Evolutionary conservation across 2,113 vertebrate species (phyloP).

Genomic region (Grammomys dolichurus): DNA sequence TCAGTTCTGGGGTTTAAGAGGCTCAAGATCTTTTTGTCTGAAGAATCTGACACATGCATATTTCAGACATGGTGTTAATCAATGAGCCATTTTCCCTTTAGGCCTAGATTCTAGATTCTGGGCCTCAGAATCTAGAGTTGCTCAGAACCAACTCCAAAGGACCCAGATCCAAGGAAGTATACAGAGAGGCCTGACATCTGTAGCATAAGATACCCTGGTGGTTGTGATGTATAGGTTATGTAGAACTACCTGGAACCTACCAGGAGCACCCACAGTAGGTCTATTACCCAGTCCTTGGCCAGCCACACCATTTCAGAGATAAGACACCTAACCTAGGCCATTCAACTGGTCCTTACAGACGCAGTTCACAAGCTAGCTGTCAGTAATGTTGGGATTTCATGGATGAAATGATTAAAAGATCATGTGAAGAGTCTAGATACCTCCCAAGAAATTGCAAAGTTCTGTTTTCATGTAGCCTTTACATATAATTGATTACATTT

Average conservation of each 20-base stretch:
- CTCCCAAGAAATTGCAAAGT: not conserved
- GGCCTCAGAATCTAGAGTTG: not conserved
- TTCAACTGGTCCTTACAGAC: too few species aligned
- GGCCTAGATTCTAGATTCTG: too few species aligned
- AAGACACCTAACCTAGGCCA: accelerated
- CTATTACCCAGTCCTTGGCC: not conserved
- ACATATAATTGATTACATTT: not conserved
- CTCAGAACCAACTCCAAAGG: not conserved
- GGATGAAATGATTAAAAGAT: not conserved
- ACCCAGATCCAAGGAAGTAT: not conserved
- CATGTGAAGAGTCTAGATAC: accelerated
- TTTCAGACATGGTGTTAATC: not conserved
- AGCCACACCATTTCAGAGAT: not conserved
- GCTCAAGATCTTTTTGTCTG: not conserved
- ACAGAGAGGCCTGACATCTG: too few species aligned
- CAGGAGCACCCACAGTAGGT: accelerated
- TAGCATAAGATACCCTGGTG: accelerated
- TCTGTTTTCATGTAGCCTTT: not conserved
- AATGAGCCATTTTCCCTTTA: not conserved
- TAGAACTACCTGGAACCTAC: accelerated
- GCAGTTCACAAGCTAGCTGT: accelerated
- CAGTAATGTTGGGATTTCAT: not conserved
- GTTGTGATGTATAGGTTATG: not conserved
- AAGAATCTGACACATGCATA: not conserved
- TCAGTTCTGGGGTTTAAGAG: not conserved